These are phyloP conservation scores for Zaprionus vittiger DNA, from an alignment of 1,140 invertebrate species.

Conservation along the genomic window DNA sequence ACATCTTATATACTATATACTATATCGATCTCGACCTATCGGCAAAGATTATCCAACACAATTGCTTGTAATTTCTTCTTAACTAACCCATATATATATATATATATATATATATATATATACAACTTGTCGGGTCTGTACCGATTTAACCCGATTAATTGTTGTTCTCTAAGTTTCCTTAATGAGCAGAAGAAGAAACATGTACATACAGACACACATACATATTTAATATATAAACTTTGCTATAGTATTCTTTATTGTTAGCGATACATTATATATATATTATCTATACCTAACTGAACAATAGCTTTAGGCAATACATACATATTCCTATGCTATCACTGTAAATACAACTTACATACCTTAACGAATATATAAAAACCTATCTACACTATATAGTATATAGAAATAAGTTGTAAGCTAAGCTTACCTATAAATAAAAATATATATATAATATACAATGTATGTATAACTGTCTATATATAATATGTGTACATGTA, in stretches of 20 bases:
- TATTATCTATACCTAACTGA: not conserved
- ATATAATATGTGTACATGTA: constrained; percentile 1
- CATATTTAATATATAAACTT: constrained; percentile 39
- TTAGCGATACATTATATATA: constrained; percentile 30
- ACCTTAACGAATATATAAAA: constrained; percentile 11
- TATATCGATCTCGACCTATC: constrained; percentile 74
- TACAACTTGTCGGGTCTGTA: not conserved
- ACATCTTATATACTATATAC: constrained; percentile 35
- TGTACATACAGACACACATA: constrained; percentile 13
- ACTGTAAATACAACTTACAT: constrained; percentile 14
- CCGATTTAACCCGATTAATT: not conserved
- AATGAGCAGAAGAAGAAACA: not conserved
- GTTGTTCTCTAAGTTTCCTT: constrained; percentile 10
- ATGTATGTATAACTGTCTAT: not conserved
- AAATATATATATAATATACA: constrained; percentile 52
- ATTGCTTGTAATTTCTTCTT: constrained; percentile 15
- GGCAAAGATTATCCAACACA: constrained; percentile 41
- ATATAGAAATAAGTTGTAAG: constrained; percentile 52
- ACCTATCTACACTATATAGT: constrained; percentile 17
- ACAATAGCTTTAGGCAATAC: not conserved
- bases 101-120: constrained; percentile 15
- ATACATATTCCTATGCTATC: not conserved
- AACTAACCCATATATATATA: constrained; percentile 19
- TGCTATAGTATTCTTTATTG: constrained; percentile 66
- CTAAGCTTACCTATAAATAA: constrained; percentile 54